These are phyloP conservation scores for Drosophila neocordata DNA, from an alignment of 1,140 invertebrate species.

Conservation along the genomic window DNA sequence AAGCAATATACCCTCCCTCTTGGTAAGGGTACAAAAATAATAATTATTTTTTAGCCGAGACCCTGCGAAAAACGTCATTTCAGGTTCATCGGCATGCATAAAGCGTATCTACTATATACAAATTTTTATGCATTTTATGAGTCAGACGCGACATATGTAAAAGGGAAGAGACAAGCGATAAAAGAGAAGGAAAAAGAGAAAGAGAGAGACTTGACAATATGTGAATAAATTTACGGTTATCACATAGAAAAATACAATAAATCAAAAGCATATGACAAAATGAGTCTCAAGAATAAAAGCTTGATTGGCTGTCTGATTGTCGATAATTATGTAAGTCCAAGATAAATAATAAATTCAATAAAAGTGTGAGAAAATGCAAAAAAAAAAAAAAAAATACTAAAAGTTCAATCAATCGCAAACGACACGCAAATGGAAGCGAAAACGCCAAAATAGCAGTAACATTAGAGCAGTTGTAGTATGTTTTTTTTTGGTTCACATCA, in stretches of 20 bases:
- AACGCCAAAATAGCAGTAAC: conserved; percentile 48
- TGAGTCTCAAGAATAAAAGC: conserved; percentile 42
- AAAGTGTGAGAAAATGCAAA: conserved; percentile 41
- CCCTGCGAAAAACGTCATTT: conserved; percentile 33
- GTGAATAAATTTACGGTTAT: conserved; percentile 34
- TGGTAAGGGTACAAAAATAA: not conserved
- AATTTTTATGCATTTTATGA: conserved; percentile 50
- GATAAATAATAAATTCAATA: conserved; percentile 45
- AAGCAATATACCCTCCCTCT: not conserved
- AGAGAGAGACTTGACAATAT: conserved; percentile 11
- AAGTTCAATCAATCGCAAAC: conserved; percentile 57
- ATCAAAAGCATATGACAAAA: conserved; percentile 54
- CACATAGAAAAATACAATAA: conserved; percentile 36
- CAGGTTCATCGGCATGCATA: conserved; percentile 67
- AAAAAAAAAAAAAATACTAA: conserved; percentile 37
- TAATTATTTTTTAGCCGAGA: conserved; percentile 1
- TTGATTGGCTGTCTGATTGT: conserved; percentile 51
- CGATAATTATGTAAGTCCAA: conserved; percentile 64
- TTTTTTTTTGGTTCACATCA: conserved; percentile 30
- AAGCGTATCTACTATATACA: conserved; percentile 39
- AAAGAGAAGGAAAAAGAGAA: not conserved
- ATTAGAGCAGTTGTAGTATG: conserved; percentile 51
- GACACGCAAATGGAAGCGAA: conserved; percentile 70
- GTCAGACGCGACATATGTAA: conserved; percentile 26
- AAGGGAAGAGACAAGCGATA: not conserved